These are phyloP conservation scores for Nycticorax nycticorax DNA, from an alignment of 2,113 vertebrate species.

Conservation along the genomic window DNA sequence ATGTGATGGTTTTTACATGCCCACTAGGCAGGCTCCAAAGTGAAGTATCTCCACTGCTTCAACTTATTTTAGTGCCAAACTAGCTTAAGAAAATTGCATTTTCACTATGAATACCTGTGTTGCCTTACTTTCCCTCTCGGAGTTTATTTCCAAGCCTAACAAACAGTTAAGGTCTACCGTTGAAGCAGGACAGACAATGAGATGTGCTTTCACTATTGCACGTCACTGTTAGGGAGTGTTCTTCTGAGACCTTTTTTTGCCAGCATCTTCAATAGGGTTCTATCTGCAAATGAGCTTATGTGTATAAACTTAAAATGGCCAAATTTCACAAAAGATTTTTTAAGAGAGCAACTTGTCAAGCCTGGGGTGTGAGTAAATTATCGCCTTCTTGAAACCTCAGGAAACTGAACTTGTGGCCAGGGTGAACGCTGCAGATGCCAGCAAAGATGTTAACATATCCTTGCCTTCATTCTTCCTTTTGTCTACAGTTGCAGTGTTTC, in stretches of 20 bases:
- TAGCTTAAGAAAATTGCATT: not conserved
- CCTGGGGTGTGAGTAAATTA: not conserved
- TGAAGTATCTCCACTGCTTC: not conserved
- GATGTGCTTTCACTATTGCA: not conserved
- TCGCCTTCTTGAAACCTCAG: not conserved
- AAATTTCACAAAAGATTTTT: not conserved
- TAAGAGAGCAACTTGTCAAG: not conserved
- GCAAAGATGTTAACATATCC: not conserved
- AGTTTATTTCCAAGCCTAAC: not conserved
- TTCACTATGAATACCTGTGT: not conserved
- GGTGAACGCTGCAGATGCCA: not conserved
- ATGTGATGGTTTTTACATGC: not conserved
- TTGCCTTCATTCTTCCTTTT: not conserved
- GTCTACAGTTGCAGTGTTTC: not conserved
- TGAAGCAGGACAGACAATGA: not conserved
- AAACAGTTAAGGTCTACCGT: not conserved
- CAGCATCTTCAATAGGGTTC: not conserved
- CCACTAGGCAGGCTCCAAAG: not conserved
- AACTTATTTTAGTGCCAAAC: not conserved
- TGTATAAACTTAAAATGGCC: not conserved
- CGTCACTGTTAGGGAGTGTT: not conserved
- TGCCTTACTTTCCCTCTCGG: not conserved
- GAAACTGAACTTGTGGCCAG: not conserved
- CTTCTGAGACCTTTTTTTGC: not conserved
- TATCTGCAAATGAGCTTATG: not conserved